Conservation (phyloP, 2,113 vertebrate genomes). For the Carollia perspicillata region DNA sequence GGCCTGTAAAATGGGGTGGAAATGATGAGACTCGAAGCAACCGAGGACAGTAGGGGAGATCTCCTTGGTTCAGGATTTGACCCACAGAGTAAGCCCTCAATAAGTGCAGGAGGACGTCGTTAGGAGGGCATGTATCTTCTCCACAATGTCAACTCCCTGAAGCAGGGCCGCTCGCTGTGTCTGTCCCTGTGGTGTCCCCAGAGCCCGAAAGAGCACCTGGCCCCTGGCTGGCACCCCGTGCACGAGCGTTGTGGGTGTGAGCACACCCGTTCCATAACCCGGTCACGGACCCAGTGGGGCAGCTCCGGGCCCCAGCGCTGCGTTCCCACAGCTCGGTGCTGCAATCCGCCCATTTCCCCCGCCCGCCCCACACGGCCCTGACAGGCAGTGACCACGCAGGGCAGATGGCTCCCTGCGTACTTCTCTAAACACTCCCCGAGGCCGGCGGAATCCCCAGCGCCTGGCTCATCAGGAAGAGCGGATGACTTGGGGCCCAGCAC, state of each 20-base stretch:
- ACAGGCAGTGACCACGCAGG: constrained; percentile 29
- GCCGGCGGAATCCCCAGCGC: constrained; percentile 40
- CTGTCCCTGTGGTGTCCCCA: fast-evolving
- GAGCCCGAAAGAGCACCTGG: neutral
- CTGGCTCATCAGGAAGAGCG: neutral
- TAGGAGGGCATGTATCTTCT: neutral
- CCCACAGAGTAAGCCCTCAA: neutral
- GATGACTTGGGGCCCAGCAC: neutral
- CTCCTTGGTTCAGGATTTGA: fast-evolving
- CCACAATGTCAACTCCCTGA: neutral
- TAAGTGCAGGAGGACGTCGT: neutral
- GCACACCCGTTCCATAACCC: neutral
- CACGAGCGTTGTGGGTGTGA: neutral
- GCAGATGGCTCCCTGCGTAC: neutral
- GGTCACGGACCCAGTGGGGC: neutral
- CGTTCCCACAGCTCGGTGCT: neutral
- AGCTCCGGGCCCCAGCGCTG: fast-evolving
- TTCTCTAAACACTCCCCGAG: constrained; percentile 45
- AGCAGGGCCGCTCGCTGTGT: fast-evolving
- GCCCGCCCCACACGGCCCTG: neutral
- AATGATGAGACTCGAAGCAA: neutral
- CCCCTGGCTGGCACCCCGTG: neutral
- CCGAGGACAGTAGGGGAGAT: neutral
- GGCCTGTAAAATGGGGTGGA: neutral
- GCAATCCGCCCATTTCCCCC: constrained; percentile 38